Base-by-base conservation (phyloP, 2,797 vertebrate genomes). In the Sebastes matsubarae region DNA sequence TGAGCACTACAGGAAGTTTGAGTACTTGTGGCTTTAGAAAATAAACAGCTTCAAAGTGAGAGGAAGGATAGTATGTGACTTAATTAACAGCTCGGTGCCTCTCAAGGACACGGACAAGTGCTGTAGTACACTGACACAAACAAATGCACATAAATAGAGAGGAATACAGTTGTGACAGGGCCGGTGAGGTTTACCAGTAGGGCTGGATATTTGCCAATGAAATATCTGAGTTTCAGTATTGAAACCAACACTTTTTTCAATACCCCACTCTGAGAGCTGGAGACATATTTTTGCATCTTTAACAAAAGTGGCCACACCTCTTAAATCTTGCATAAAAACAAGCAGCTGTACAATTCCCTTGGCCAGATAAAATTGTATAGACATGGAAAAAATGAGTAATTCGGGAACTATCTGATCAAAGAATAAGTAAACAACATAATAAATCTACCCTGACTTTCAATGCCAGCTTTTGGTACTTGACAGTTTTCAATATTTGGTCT, bases 21-120 rank as follows among this genome's bases (percentile, higher is more conserved):
- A 57, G 12, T 27, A 24, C 4, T 22, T 57, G 57, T 80, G 79
- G 77, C 68, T 75, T 61, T 29, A 58, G 34, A 75, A 70, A 66
- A 75, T 22, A 66, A 72, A 70, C 18, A 50, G 63, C 32, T 55
- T 76, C 52, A 54, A 22, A 46, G 29, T 27, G 2, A 50, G 6
- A 58, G 24, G 27, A 25, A 65, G 29, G 65, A 30, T 3, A 61
- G 55, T 34, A 52, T 32, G 46, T 22, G 64, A 70, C 34, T 83
- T 70, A 36, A 83, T 79, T 66, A 77, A 68, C 12, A 34, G 58
- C 22, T 46, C 1, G 18, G 4, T 36, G 13, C 3, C 50, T 54
- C 50, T 65, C 66, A 72, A 72, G 50, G 68, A 82, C 54, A 18
- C 29, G 25, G 46, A 67, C 9, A n/a, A 32, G 30, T 18, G 18